Evolutionary conservation across 37 sponge, comb jelly and placozoan genomes (phyloP).

Genomic region (Agelas oroides): DNA sequence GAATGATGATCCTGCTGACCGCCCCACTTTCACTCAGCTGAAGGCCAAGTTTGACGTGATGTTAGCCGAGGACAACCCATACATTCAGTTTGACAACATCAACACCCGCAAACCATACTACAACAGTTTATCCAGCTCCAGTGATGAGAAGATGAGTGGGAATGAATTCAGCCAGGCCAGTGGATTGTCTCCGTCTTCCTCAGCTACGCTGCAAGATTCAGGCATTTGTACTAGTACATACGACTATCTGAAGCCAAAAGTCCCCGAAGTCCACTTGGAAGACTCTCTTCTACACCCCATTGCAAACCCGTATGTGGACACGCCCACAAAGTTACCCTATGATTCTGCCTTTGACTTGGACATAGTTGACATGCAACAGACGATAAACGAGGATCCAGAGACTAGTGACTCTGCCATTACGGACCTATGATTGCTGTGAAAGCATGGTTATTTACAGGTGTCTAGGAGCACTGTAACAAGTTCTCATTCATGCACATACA

Average conservation of each 20-base stretch:
- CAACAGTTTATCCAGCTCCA: background rate
- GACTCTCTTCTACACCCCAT: background rate
- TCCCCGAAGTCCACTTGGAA: background rate
- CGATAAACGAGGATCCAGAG: too few relatives aligned
- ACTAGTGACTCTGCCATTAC: too few relatives aligned
- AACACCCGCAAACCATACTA: constrained; percentile 51
- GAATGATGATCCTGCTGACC: constrained; percentile 2
- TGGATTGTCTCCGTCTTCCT: too few relatives aligned
- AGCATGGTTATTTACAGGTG: too few relatives aligned
- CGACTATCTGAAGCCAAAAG: constrained; percentile 21
- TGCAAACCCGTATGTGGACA: constrained; percentile 53
- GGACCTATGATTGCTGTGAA: too few relatives aligned
- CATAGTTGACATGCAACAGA: too few relatives aligned
- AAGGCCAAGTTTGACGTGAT: constrained; percentile 25
- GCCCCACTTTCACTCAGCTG: constrained; percentile 49
- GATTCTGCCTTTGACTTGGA: too few relatives aligned
- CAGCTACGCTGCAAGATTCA: background rate
- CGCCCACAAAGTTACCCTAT: constrained; percentile 26
- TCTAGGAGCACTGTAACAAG: too few relatives aligned
- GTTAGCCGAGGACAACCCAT: constrained; percentile 14
- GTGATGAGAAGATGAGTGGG: background rate
- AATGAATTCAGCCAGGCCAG: background rate
- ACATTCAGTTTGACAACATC: constrained; percentile 52
- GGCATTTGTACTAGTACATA: constrained; percentile 1
- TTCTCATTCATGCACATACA: too few relatives aligned